These are phyloP conservation scores for Axea sp. DNA, from an alignment of 2,888 invertebrate species.

Conservation along the genomic window DNA sequence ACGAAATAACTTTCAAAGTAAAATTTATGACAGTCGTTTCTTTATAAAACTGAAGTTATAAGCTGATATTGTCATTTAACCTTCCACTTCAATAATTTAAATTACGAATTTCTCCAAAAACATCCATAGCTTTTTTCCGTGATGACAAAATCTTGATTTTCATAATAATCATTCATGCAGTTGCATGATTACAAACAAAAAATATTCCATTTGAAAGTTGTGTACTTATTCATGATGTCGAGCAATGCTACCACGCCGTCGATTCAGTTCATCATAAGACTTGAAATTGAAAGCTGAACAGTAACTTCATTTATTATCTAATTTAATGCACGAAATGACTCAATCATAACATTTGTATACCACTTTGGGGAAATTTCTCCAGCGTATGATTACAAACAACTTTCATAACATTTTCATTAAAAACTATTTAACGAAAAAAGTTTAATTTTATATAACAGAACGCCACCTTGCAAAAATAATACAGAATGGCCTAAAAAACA, in stretches of 20 bases:
- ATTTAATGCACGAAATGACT: conserved; percentile 41
- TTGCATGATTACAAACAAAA: too few relatives aligned
- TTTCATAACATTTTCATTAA: conserved; percentile 20
- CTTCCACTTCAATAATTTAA: too few relatives aligned
- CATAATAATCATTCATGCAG: too few relatives aligned
- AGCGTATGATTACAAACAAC: conserved; percentile 3
- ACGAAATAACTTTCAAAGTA: too few relatives aligned
- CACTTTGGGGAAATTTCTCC: conserved; percentile 5
- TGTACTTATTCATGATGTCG: conserved; percentile 1
- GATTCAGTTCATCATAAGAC: conserved; percentile 16
- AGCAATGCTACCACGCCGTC: conserved; percentile 1
- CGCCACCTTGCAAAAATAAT: too few relatives aligned
- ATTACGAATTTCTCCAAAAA: conserved; percentile 23
- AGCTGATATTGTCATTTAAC: too few relatives aligned
- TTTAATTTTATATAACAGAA: too few relatives aligned
- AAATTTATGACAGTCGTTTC: too few relatives aligned
- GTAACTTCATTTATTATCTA: conserved; percentile 36
- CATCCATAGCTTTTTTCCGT: not conserved
- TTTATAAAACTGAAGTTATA: too few relatives aligned
- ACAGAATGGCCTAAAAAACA: too few relatives aligned
- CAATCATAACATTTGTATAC: conserved; percentile 17
- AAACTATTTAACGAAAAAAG: conserved; percentile 6
- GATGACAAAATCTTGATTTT: conserved; percentile 22
- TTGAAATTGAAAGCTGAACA: conserved; percentile 43
- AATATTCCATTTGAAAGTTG: conserved; percentile 14